Evolutionary conservation across 1,140 invertebrate species (phyloP), one percentile per base, ranked within the genome.

Genomic region (Camponotus vicinus): DNA sequence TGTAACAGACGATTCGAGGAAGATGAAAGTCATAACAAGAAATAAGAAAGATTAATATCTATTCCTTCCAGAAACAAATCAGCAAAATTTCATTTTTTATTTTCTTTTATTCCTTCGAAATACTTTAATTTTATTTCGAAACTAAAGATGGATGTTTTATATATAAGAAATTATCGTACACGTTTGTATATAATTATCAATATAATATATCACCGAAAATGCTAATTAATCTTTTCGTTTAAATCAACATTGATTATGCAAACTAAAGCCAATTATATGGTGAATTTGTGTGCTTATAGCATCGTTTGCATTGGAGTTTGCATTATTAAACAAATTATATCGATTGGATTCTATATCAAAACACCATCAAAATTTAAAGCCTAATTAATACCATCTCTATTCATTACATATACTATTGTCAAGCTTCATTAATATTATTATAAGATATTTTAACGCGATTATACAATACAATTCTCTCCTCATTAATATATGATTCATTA

Each of bases 241-340:
- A 4, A 4, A 0, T 64, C 13, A 59, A 73, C 59, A 71, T n/a
- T 61, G 27, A n/a, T 49, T 27, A 45, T 63, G 61, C 3, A 42
- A 7, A 6, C 13, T 61, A 21, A 15, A 73, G n/a, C 18, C 32
- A 75, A 83, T 83, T 75, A 75, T 37, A 71, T 32, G 13, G 3
- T 37, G 27, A 40, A 63, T 75, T 73, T 61, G 40, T 21, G 32
- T 37, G 18, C 27, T n/a, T 6, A 9, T 21, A 73, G 40, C 27
- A 34, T 8, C 40, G 8, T 37, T 59, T 83, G 37, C 42, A 42
- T 52, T 73, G 27, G 61, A 8, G 57, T 61, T 49, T 75, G 42
- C 32, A 13, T 75, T 75, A 83, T 73, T 75, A 83, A 83, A 59
- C 79, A 83, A 83, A 83, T 83, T 73, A 75, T n/a, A 32, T 6